Conservation (phyloP, 2,113 vertebrate species). For the Cinclus mexicanus region DNA sequence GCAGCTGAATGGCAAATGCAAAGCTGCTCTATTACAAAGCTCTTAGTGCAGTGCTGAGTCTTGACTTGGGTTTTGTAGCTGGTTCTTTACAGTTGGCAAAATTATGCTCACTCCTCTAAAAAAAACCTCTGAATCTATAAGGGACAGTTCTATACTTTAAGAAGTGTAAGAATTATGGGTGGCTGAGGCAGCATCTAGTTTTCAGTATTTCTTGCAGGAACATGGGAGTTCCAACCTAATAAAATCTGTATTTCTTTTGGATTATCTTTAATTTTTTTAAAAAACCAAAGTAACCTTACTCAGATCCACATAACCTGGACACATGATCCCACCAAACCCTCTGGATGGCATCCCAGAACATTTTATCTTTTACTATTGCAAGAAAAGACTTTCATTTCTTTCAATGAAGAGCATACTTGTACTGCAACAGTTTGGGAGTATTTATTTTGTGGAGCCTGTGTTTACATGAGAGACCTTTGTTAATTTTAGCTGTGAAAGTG, state of each 20-base stretch:
- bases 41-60: background rate
- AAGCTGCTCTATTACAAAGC: background rate
- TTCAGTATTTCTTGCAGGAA: background rate
- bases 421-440: background rate
- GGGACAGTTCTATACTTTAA: background rate
- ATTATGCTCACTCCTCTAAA: background rate
- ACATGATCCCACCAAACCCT: background rate
- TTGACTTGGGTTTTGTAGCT: background rate
- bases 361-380: background rate
- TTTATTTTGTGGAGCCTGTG: background rate
- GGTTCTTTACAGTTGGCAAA: background rate
- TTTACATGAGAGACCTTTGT: background rate
- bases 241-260: background rate
- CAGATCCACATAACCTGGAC: background rate
- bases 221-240: background rate
- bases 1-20: background rate
- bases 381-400: background rate
- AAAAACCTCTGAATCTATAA: background rate
- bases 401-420: background rate
- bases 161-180: background rate
- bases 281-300: background rate
- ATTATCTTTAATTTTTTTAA: background rate
- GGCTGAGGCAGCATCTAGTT: background rate
- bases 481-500: background rate
- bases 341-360: constrained; percentile 14